Base-by-base conservation (phyloP, 2,888 invertebrate genomes). In the Aethes cnicana region DNA sequence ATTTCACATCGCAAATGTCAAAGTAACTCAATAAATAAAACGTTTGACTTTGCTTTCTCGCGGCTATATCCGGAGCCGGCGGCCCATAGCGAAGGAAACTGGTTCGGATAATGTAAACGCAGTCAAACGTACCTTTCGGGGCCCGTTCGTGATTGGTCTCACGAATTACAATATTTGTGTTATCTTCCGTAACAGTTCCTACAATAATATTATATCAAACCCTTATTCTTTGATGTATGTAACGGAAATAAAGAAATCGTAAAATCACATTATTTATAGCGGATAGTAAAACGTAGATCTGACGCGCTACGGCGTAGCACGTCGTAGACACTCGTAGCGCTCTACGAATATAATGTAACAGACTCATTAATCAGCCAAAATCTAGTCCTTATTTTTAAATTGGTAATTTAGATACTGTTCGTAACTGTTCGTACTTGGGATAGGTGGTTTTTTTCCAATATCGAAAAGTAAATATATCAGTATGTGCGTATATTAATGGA, bases 241-340 rank as follows among this genome's bases (percentile, higher is more conserved):
- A 46, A 26, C 11, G 26, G n/a, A 43, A 43, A 43, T 20, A 35
- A n/a, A 16, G 18, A 36, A 25, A 9, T 20, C 36, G n/a, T 36
- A 43, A 43, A 14, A 36, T 28, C 9, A 26, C 26, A 12, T 35
- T 46, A 35, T 46, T 26, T 36, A 36, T 18, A 18, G 16, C 4
- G 2, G 32, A 35, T 9, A 26, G 25, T 46, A 36, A 46, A 46
- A 36, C 4, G 12, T 12, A 25, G 16, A 16, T 11, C 30, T 20
- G 20, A 14, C 11, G 33, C 12, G 25, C 33, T 41, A 41, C 33
- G 16, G 9, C 16, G 23, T 25, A 25, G 39, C 37, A 36, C 7
- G 7, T 5, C 47, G 47, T 32, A 43, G 30, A 12, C 8, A 7
- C 21, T 36, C 18, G 47, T 47, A 47, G 16, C 32, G 47, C 36